A percentile compares a stretch with the other conserved stretches of the same genome.
These are phyloP conservation scores for Pycnomerus fuliginosus DNA, from an alignment of 2,888 invertebrate species.

Conservation along the genomic window DNA sequence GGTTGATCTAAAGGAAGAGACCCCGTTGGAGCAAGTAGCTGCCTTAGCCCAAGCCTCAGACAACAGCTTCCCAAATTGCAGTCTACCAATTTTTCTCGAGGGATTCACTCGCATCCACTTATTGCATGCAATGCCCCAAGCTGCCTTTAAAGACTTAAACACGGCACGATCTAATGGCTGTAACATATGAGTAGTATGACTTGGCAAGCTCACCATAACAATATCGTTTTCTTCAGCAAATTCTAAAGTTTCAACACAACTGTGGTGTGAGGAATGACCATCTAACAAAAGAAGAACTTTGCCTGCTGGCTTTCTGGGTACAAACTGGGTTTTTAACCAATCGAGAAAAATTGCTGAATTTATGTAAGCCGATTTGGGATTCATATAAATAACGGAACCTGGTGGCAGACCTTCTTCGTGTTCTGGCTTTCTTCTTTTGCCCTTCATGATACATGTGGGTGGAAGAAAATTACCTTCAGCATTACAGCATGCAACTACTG, in stretches of 20 bases:
- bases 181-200: slow-evolving; percentile 26
- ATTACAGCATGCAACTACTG: too few species aligned
- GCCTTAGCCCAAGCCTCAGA: slow-evolving; percentile 25
- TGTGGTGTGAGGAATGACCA: slow-evolving; percentile 27
- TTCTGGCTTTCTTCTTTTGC: too few species aligned
- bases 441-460: too few species aligned
- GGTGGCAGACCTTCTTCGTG: slow-evolving; percentile 9
- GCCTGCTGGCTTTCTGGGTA: slow-evolving; percentile 22
- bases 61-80: slow-evolving; percentile 27
- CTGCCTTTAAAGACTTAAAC: slow-evolving; percentile 14
- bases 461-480: too few species aligned
- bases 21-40: slow-evolving; percentile 27
- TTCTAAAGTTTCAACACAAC: slow-evolving; percentile 25
- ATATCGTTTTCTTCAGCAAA: slow-evolving; percentile 39
- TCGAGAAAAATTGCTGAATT: too few species aligned
- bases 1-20: slow-evolving; percentile 27
- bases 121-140: neutral
- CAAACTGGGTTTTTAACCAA: slow-evolving; percentile 3
- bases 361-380: neutral
- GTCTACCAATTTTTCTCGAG: slow-evolving; percentile 2
- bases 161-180: slow-evolving; percentile 23
- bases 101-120: slow-evolving; percentile 1
- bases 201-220: slow-evolving; percentile 32
- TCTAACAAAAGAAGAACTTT: slow-evolving; percentile 26
- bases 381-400: slow-evolving; percentile 1